Base-by-base conservation (phyloP, 2,797 vertebrate species). In the Eulemur mongoz region DNA sequence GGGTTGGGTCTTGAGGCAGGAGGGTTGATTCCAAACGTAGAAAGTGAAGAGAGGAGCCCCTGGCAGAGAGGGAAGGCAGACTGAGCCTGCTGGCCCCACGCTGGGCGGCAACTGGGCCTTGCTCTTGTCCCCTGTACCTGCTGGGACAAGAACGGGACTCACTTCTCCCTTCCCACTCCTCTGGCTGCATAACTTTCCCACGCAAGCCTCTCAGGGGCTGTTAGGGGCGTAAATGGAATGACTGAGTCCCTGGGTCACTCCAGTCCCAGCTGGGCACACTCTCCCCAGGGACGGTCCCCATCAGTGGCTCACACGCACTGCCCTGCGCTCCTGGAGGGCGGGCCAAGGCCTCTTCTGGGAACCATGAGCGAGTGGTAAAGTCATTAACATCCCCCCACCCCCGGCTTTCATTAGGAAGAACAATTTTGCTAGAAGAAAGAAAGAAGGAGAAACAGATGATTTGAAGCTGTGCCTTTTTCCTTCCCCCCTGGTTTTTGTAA, bases 201-300 rank as follows among this genome's bases (percentile, higher is more conserved):
- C 0, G 4, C 52, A 2, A 38, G 57, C 79, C 95, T 89, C 52
- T 0, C 0, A 38, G 65, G 93, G 82, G 61, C 95, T 20, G 32
- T 61, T 30, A 43, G 57, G 1, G 32, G 52, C 72, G 40, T 92
- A 40, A 79, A 84, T 30, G 35, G 88, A 67, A 95, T 20, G 35
- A 25, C 73, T 35, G 72, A 48, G 93, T 30, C 20, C 83, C 54
- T 63, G 0, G 25, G 81, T 93, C 63, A 95, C 83, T 93, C 0
- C 7, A 20, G 7, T 97, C 97, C 96, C 96, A 63, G 75, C 97
- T 97, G 97, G 98, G 95, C 11, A 59, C 13, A 0, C 52, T 45
- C 0, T 7, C 92, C 81, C 90, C 2, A 0, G 94, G 80, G 75
- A 84, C 22, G 4, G 20, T 38, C 84, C 89, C n/a, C 23, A 23